Evolutionary conservation across 2,113 vertebrate genomes (phyloP).

Genomic region (Heptranchias perlo): DNA sequence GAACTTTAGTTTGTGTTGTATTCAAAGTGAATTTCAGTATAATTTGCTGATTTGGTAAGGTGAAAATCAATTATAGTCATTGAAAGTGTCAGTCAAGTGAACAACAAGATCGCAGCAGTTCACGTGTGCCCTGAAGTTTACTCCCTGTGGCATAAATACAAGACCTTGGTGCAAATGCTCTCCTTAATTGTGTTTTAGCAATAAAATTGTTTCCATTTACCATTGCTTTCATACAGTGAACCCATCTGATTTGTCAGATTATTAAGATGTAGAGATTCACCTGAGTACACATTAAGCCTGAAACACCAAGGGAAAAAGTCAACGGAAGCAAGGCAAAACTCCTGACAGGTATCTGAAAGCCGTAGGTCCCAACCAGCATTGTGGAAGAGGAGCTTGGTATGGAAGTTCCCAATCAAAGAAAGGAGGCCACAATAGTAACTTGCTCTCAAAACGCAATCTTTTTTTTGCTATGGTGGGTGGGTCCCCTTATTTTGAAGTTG

Average conservation of each 20-base stretch:
- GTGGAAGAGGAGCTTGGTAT: background rate
- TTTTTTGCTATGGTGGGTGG: background rate
- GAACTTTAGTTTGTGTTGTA: background rate
- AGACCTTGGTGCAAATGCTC: background rate
- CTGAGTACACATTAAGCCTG: background rate
- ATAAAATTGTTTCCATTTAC: background rate
- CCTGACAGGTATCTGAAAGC: background rate
- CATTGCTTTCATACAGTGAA: background rate
- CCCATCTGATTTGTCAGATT: background rate
- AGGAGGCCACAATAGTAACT: background rate
- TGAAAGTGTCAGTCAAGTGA: background rate
- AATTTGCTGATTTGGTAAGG: background rate
- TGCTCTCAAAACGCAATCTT: background rate
- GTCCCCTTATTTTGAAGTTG: too few species aligned
- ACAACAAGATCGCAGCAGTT: background rate
- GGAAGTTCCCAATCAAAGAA: background rate
- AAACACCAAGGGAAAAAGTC: background rate
- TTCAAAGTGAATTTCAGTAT: background rate
- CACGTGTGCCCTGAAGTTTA: background rate
- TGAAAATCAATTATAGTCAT: background rate
- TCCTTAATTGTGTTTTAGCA: background rate
- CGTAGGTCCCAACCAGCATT: background rate
- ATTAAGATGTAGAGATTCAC: background rate
- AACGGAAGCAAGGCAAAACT: background rate
- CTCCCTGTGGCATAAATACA: background rate